Evolutionary conservation across 1,140 invertebrate species (phyloP).

Genomic region (Thereuonema tuberculata): DNA sequence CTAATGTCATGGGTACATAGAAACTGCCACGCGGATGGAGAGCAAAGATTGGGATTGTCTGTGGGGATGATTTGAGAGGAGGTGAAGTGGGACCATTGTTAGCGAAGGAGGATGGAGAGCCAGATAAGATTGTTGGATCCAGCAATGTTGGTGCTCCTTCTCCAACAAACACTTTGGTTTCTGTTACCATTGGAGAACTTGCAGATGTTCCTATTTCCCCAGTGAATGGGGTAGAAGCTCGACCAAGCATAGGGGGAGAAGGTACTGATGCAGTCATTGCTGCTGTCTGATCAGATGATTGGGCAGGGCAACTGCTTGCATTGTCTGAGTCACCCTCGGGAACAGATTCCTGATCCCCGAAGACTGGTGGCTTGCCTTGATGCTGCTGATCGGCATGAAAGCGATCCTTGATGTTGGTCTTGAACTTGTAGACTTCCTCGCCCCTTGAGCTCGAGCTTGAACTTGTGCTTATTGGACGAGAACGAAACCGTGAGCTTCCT

Average conservation of each 20-base stretch:
- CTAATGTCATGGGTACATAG: constrained; percentile 79
- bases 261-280: background rate
- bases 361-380: background rate
- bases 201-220: constrained; percentile 16
- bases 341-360: too few species aligned
- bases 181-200: constrained; percentile 17
- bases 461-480: background rate
- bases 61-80: constrained; percentile 1
- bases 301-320: background rate
- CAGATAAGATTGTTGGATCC: background rate
- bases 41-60: constrained; percentile 57
- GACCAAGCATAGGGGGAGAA: background rate
- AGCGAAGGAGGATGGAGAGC: background rate
- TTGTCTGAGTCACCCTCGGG: background rate
- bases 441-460: background rate
- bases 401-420: constrained; percentile 81
- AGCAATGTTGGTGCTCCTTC: background rate
- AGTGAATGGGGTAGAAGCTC: background rate
- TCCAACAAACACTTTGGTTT: constrained; percentile 16
- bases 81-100: background rate
- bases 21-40: constrained; percentile 72
- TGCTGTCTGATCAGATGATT: background rate
- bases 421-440: constrained; percentile 67
- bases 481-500: too few species aligned
- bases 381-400: constrained; percentile 39